Conservation (phyloP, 2,797 vertebrate genomes). For the Cottoperca gobio region DNA sequence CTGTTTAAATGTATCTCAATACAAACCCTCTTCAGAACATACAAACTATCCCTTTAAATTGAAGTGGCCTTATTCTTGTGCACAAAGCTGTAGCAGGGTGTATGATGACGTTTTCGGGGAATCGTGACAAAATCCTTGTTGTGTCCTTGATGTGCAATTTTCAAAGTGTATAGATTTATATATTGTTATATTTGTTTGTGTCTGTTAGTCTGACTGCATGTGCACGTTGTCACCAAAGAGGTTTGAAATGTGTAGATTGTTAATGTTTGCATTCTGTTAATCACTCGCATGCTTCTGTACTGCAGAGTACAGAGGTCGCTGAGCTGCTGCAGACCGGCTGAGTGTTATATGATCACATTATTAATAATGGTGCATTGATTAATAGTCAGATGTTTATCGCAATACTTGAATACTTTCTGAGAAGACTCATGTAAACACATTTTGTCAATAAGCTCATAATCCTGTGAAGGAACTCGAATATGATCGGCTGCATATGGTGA, state of each 20-base stretch:
- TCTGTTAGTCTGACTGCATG: slow-evolving; percentile 20
- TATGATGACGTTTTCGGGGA: slow-evolving; percentile 37
- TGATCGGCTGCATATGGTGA: neutral
- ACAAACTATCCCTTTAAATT: slow-evolving; percentile 1
- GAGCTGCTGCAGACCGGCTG: slow-evolving; percentile 28
- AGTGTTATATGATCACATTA: slow-evolving; percentile 5
- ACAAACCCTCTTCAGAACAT: too few species aligned
- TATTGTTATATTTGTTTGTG: slow-evolving; percentile 17
- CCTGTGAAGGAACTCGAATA: neutral
- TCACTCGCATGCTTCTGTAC: slow-evolving; percentile 8
- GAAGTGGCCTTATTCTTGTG: slow-evolving; percentile 71
- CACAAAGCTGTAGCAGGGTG: slow-evolving; percentile 57
- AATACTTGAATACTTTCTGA: slow-evolving; percentile 34
- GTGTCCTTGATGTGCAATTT: slow-evolving; percentile 41
- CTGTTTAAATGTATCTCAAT: too few species aligned
- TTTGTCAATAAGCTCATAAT: slow-evolving; percentile 28
- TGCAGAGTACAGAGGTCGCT: slow-evolving; percentile 10
- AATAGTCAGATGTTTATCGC: slow-evolving; percentile 4
- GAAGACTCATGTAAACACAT: slow-evolving; percentile 18
- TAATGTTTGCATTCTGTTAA: slow-evolving; percentile 1
- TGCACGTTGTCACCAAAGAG: slow-evolving; percentile 36
- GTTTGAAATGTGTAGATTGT: slow-evolving; percentile 14
- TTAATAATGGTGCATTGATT: slow-evolving; percentile 5
- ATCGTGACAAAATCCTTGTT: slow-evolving; percentile 35
- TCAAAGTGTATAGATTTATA: slow-evolving; percentile 6